Evolutionary conservation across 2,888 invertebrate genomes (phyloP), one percentile per base, ranked within the genome.

Genomic region (Pterostichus niger): DNA sequence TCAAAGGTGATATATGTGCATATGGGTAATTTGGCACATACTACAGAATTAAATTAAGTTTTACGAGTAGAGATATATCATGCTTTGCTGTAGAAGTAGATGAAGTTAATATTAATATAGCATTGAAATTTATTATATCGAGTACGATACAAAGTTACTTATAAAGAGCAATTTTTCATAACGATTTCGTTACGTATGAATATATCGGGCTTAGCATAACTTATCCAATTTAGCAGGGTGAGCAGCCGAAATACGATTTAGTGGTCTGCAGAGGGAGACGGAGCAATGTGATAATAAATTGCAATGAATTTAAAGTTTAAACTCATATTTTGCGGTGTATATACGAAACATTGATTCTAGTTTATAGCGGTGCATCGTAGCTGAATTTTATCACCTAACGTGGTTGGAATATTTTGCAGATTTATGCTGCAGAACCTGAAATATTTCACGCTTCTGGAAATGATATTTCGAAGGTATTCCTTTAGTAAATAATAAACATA

Each of bases 221-320:
- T 64, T 35, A 64, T 35, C 64, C 64, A 64, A 64, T 64, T 64
- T 64, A 13, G 33, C 31, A 31, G 64, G 64, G 35, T 7, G 17
- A 6, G 59, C 24, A 24, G 33, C 6, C 13, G 64, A 64, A 35
- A 64, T 64, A 35, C 64, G 64, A 64, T 64, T 64, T 64, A 75
- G 49, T 52, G n/a, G 75, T 44, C 78, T 17, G 44, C 78, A 44
- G 24, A 79, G 46, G 78, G 78, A 61, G 31, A 64, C 40, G 61
- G 24, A 59, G 78, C 78, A 79, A 79, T 64, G 81, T 64, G 59
- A 79, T 77, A 77, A 84, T 84, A 84, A 83, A 84, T 84, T 77
- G 84, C 54, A 61, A 73, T 76, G 78, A 84, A 84, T 84, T 84
- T 84, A 64, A 82, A 83, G 83, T 84, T 84, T 84, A 79, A 82